These are phyloP conservation scores for Sinocyclocheilus anophthalmus DNA, from an alignment of 2,113 vertebrate species.

Conservation along the genomic window DNA sequence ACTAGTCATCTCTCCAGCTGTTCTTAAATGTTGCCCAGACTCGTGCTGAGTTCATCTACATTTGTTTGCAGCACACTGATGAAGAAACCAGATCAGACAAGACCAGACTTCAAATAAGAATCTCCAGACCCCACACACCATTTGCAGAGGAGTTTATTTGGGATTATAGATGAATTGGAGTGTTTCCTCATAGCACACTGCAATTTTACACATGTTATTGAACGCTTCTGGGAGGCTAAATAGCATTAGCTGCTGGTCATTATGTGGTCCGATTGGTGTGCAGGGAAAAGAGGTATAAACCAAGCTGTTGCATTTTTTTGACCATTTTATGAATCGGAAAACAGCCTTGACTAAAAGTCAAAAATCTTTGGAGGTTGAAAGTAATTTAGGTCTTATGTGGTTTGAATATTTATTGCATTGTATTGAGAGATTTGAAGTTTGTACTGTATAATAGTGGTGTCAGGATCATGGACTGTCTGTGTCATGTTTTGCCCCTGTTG, in stretches of 20 bases:
- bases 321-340: background rate
- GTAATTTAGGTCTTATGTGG: background rate
- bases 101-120: conserved; percentile 11
- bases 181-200: background rate
- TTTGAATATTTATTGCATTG: background rate
- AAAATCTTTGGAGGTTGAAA: background rate
- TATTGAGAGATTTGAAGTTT: background rate
- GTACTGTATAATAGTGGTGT: background rate
- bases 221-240: background rate
- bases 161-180: background rate
- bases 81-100: conserved; percentile 34
- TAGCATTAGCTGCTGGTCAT: background rate
- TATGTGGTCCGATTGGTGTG: background rate
- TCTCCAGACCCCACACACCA: conserved; percentile 2
- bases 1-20: conserved; percentile 26
- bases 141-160: conserved; percentile 10
- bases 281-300: background rate
- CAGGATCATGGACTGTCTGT: no score
- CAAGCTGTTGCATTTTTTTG: background rate
- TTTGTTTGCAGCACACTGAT: conserved; percentile 26
- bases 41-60: conserved; percentile 18
- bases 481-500: no score
- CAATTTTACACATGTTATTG: background rate
- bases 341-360: background rate
- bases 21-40: conserved; percentile 31